A percentile compares a stretch with the other conserved stretches of the same genome.
Evolutionary conservation across 2,888 invertebrate species (phyloP).

Genomic region (Odontothrips loti): DNA sequence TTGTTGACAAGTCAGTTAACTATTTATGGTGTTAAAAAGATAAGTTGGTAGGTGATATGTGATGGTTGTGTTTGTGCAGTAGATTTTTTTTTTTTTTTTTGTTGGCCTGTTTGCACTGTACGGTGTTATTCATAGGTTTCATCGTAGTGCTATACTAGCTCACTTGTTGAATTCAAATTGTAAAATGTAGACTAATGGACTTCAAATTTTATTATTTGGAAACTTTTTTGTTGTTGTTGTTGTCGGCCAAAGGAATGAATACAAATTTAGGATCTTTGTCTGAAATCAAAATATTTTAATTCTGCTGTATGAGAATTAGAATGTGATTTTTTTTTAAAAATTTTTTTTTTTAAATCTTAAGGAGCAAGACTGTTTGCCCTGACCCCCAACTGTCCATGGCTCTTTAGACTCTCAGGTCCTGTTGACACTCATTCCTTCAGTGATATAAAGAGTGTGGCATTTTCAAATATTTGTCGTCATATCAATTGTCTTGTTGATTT

Average conservation of each 20-base stretch:
- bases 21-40: background rate
- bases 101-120: constrained; percentile 19
- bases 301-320: background rate
- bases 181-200: background rate
- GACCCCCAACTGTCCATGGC: background rate
- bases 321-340: background rate
- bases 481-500: too few species aligned
- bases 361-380: constrained; percentile 19
- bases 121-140: background rate
- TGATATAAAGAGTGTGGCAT: too few species aligned
- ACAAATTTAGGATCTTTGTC: background rate
- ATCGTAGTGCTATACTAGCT: background rate
- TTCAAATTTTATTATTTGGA: background rate
- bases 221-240: background rate
- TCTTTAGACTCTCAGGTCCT: too few species aligned
- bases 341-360: background rate
- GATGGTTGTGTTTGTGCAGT: constrained; percentile 24
- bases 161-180: constrained; percentile 5
- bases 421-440: too few species aligned
- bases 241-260: background rate
- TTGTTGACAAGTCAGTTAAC: background rate
- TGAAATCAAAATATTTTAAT: background rate
- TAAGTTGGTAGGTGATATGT: constrained; percentile 12
- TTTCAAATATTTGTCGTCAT: too few species aligned
- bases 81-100: constrained; percentile 1